phyloP scores from a whole-genome alignment of 1,140 invertebrate species.

The Sogatella furcifera region DNA sequence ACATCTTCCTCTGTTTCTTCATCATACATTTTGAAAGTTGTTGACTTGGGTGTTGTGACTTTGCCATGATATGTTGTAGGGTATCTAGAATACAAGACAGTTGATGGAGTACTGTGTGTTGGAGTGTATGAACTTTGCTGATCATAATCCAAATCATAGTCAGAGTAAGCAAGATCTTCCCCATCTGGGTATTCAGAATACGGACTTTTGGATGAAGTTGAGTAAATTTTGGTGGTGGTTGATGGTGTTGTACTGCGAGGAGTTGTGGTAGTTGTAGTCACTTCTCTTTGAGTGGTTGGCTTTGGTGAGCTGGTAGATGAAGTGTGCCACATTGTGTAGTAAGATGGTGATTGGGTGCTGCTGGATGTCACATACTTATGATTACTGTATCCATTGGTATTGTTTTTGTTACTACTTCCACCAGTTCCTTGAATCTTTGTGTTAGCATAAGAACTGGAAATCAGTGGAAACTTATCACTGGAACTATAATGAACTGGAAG shows the following conservation, averaged over 20 bases:
- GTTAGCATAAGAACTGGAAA: conserved; percentile 59
- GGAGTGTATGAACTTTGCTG: conserved; percentile 13
- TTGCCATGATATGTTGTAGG: no score
- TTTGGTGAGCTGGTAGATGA: conserved; percentile 7
- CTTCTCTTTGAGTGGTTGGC: conserved; percentile 3
- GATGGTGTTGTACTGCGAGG: conserved; percentile 21
- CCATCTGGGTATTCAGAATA: conserved; percentile 19
- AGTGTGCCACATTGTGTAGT: conserved; percentile 19
- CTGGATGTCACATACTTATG: conserved; percentile 42
- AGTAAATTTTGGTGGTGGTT: conserved; percentile 21
- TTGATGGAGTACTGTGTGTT: conserved; percentile 5
- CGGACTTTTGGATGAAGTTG: conserved; percentile 6
- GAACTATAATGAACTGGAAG: conserved; percentile 55
- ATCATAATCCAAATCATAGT: conserved; percentile 14
- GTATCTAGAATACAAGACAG: not conserved
- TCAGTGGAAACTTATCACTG: conserved; percentile 47
- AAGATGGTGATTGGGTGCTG: conserved; percentile 29
- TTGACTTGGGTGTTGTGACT: not conserved
- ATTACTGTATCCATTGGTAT: conserved; percentile 36
- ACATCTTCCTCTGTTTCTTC: conserved; percentile 3
- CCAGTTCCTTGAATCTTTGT: conserved; percentile 51
- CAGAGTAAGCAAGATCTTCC: conserved; percentile 14
- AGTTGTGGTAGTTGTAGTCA: conserved; percentile 20
- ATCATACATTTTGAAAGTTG: not conserved
- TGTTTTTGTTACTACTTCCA: conserved; percentile 38